Evolutionary conservation across 2,888 invertebrate genomes (phyloP), one percentile per base, ranked within the genome.

Genomic region (Trissolcus japonicus): DNA sequence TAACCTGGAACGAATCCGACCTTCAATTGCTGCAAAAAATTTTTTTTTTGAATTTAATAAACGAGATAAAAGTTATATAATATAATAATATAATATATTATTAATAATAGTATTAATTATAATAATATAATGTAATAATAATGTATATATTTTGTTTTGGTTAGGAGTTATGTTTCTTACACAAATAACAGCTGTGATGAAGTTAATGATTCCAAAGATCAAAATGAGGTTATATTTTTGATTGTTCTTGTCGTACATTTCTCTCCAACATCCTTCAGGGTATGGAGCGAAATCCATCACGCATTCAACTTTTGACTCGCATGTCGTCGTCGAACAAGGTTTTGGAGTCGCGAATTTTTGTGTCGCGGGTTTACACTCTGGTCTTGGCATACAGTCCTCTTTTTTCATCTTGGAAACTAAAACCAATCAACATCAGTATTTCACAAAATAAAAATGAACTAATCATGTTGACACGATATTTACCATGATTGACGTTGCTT

Each of bases 261-360:
- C 77, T 13, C 61, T 9, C 80, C 80, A 80, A 51, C 53, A 57
- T 14, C 79, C 79, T 25, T 68, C 17, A 13, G 78, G 79, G 14
- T 60, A 50, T 0, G 65, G 25, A 7, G 51, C n/a, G n/a, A 65
- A 54, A 29, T 81, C 80, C 61, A 81, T 68, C 25, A 57, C 3
- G 40, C 29, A 51, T 14, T 63, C 71, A 56, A 62, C 14, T 71
- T 71, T 71, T 7, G 40, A 14, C 2, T 55, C 40, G 2, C 16
- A n/a, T 25, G 66, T 0, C 1, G 2, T 1, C 6, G 29, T 6
- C 7, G 9, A 9, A 9, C 35, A 35, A 6, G 25, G 25, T 25
- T 6, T 6, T 50, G n/a, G 6, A 6, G 4, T 17, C 4, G n/a
- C n/a, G n/a, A n/a, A n/a, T n/a, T n/a, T n/a, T n/a, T n/a, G n/a